Percentiles rank a stretch among this genome's conserved stretches.
phyloP scores from a whole-genome alignment of 2,888 invertebrate genomes.

The Coelinius sp. region DNA sequence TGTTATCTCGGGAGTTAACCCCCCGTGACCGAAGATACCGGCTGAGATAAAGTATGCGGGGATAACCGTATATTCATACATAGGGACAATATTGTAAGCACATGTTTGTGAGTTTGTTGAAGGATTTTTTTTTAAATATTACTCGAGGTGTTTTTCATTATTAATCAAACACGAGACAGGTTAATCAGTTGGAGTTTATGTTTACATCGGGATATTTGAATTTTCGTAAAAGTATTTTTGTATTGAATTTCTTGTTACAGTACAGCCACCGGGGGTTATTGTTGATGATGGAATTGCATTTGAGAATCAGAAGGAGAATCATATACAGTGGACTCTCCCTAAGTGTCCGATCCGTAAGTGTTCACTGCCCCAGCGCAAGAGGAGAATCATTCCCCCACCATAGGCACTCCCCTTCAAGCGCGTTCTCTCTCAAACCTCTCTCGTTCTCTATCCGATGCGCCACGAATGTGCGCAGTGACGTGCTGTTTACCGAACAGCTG shows the following conservation, averaged over 20 bases:
- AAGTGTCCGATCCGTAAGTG: too few species aligned
- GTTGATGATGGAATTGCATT: too few species aligned
- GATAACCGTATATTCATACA: constrained; percentile 5
- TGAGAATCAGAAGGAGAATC: too few species aligned
- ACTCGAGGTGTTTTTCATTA: not conserved
- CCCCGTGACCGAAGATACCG: constrained; percentile 48
- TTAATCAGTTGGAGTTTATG: not conserved
- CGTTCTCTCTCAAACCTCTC: too few species aligned
- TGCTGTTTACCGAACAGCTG: too few species aligned
- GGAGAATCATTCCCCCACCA: too few species aligned
- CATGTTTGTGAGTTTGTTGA: not conserved
- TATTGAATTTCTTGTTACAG: constrained; percentile 5
- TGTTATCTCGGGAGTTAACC: constrained; percentile 55
- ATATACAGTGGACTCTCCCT: too few species aligned
- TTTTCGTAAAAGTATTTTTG: not conserved
- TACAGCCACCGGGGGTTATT: not conserved
- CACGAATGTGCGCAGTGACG: too few species aligned
- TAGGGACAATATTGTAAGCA: constrained; percentile 18
- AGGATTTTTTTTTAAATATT: not conserved
- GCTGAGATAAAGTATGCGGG: constrained; percentile 38
- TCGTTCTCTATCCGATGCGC: too few species aligned
- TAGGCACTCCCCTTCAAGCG: too few species aligned
- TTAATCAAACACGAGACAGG: constrained; percentile 2
- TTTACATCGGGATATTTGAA: not conserved
- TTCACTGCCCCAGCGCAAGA: too few species aligned